Evolutionary conservation across 2,888 invertebrate genomes (phyloP), one percentile per base, ranked within the genome.

Genomic region (Amiota communis): DNA sequence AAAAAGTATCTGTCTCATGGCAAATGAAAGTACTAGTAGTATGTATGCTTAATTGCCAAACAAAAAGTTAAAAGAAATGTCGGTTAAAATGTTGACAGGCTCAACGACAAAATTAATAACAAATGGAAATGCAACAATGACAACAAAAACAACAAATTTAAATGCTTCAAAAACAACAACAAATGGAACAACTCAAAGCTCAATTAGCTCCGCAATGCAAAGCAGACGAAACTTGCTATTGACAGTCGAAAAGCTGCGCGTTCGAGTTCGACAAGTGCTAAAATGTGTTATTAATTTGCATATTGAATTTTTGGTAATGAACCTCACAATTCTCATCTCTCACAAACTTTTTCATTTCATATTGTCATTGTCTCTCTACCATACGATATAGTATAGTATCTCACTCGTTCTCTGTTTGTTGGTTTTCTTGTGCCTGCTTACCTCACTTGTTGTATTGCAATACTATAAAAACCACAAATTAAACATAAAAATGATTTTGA

Each of bases 241-340:
- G 81, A 88, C 79, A 77, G 85, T 89, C 68, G 89, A 89, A 78
- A 88, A 85, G 77, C 82, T 89, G 76, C 88, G 89, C 78, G 86
- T 81, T 80, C 87, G 87, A 73, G 89, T 88, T 71, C 88, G 85
- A 79, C 88, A 88, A 86, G 87, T 89, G 83, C 80, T 89, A 77
- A 87, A 88, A 83, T 88, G 89, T 87, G 89, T 89, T 78, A 89
- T 89, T 83, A 89, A 89, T 87, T 87, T 89, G 81, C 89, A 89
- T 82, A 89, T 89, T 80, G 89, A 89, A 79, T 88, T 89, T 86
- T 86, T 89, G 89, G 89, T 89, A 89, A 89, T 81, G 86, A 80
- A 36, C 36, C 36, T 36, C 36, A 36, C 6, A 23, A 23, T 23
- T 23, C 23, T 23, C 23, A 23, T 2, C 36, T 6, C 36, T 36